phyloP scores from a whole-genome alignment of 1,140 invertebrate genomes.

The Drosophila jambulina region DNA sequence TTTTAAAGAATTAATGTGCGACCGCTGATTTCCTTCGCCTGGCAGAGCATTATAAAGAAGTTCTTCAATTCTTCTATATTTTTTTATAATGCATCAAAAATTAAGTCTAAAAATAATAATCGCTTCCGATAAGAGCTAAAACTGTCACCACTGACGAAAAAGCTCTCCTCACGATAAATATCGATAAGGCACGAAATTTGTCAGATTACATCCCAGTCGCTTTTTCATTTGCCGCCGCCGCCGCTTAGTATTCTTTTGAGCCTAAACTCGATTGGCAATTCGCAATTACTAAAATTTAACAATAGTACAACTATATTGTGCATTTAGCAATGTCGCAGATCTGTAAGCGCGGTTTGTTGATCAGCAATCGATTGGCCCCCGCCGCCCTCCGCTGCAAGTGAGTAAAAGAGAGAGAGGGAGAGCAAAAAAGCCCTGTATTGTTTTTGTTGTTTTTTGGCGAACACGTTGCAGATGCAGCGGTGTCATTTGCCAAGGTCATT shows the following conservation, averaged over 20 bases:
- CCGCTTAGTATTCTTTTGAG: slow-evolving; percentile 28
- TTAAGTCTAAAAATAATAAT: background rate
- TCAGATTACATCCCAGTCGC: background rate
- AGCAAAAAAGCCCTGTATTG: background rate
- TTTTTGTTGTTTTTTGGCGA: slow-evolving; percentile 29
- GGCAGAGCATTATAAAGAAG: too few species aligned
- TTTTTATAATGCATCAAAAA: too few species aligned
- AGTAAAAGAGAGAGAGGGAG: slow-evolving; percentile 19
- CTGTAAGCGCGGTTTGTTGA: slow-evolving; percentile 61
- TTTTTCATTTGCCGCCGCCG: slow-evolving; percentile 17
- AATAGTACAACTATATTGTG: slow-evolving; percentile 38
- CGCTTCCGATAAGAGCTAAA: background rate
- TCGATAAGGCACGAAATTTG: slow-evolving; percentile 13
- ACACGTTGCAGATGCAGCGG: slow-evolving; percentile 62
- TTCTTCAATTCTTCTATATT: too few species aligned
- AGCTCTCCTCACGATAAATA: slow-evolving; percentile 23
- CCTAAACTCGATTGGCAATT: slow-evolving; percentile 14
- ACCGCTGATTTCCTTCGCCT: too few species aligned
- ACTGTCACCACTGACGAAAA: background rate
- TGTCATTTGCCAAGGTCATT: slow-evolving; percentile 81
- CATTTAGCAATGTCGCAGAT: slow-evolving; percentile 65
- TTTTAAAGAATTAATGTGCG: too few species aligned
- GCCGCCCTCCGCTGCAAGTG: slow-evolving; percentile 66
- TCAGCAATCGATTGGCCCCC: slow-evolving; percentile 62
- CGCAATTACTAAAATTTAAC: slow-evolving; percentile 43